These are phyloP conservation scores for Stenchaetothrips biformis DNA, from an alignment of 2,888 invertebrate genomes.

Conservation along the genomic window DNA sequence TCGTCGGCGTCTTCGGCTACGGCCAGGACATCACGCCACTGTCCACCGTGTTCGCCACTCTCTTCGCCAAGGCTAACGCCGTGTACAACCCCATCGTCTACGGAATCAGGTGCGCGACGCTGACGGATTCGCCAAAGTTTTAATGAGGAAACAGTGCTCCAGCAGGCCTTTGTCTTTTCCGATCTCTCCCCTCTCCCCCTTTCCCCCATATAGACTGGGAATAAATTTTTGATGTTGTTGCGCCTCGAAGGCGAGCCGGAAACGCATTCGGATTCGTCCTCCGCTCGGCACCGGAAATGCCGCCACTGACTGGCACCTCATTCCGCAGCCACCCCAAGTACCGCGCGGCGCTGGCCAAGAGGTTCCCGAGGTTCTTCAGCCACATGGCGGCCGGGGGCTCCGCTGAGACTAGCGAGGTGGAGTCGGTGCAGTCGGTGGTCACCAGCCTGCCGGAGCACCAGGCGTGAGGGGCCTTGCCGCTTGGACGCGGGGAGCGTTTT, in stretches of 20 bases:
- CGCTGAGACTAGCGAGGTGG: slow-evolving; percentile 50
- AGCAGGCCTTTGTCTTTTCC: no score
- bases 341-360: slow-evolving; percentile 67
- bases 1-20: slow-evolving; percentile 70
- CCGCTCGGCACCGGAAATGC: not conserved
- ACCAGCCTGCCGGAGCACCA: not conserved
- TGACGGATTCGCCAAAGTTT: not conserved
- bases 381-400: slow-evolving; percentile 45
- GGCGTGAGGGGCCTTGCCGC: not conserved
- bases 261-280: no score
- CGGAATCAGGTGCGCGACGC: slow-evolving; percentile 67
- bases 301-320: slow-evolving; percentile 31
- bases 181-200: no score
- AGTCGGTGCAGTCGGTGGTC: not conserved
- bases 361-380: slow-evolving; percentile 71
- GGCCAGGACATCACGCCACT: slow-evolving; percentile 65
- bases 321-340: slow-evolving; percentile 71
- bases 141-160: not conserved
- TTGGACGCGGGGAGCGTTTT: no score
- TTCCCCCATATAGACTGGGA: no score
- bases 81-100: slow-evolving; percentile 89
- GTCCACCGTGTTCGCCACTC: slow-evolving; percentile 81
- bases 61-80: slow-evolving; percentile 88
- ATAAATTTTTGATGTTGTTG: no score
- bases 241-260: no score